Percentiles rank a stretch among this genome's conserved stretches.
phyloP scores from a whole-genome alignment of 2,888 invertebrate genomes.

The Tupiocoris notatus region DNA sequence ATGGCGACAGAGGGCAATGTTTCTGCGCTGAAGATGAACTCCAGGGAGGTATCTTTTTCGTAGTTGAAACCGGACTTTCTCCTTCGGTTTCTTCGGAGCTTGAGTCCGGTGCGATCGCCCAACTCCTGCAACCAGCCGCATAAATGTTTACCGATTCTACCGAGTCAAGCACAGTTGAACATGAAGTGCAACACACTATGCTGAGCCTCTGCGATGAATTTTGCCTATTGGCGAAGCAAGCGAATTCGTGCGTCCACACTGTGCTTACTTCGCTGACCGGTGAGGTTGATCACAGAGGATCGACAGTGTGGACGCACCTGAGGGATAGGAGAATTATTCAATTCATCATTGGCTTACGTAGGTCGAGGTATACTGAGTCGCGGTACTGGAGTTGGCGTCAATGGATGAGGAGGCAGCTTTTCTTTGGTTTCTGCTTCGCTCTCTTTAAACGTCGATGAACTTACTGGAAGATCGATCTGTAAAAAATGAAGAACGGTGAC shows the following conservation, averaged over 20 bases:
- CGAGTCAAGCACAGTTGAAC: too few species aligned
- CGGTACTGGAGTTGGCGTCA: slow-evolving; percentile 28
- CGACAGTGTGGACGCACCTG: too few species aligned
- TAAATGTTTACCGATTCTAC: too few species aligned
- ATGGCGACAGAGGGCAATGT: slow-evolving; percentile 13
- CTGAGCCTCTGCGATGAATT: too few species aligned
- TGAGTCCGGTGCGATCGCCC: slow-evolving; percentile 39
- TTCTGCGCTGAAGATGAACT: slow-evolving; percentile 16
- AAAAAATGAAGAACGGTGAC: too few species aligned
- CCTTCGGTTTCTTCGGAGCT: slow-evolving; percentile 47
- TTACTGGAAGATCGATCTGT: slow-evolving; percentile 35
- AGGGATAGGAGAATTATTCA: too few species aligned
- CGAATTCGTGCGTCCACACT: too few species aligned
- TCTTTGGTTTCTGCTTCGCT: slow-evolving; percentile 9
- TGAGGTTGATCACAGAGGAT: too few species aligned
- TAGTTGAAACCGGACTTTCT: slow-evolving; percentile 42
- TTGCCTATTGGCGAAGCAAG: too few species aligned
- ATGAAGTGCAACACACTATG: too few species aligned
- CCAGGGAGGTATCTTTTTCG: slow-evolving; percentile 29
- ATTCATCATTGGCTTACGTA: slow-evolving; percentile 16
- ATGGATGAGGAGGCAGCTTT: slow-evolving; percentile 19
- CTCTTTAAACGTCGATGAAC: slow-evolving; percentile 19
- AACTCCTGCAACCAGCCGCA: slow-evolving; percentile 33
- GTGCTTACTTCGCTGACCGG: too few species aligned
- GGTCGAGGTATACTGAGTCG: slow-evolving; percentile 32